Base-by-base conservation (phyloP, 2,797 vertebrate species). In the Danionella dracula region DNA sequence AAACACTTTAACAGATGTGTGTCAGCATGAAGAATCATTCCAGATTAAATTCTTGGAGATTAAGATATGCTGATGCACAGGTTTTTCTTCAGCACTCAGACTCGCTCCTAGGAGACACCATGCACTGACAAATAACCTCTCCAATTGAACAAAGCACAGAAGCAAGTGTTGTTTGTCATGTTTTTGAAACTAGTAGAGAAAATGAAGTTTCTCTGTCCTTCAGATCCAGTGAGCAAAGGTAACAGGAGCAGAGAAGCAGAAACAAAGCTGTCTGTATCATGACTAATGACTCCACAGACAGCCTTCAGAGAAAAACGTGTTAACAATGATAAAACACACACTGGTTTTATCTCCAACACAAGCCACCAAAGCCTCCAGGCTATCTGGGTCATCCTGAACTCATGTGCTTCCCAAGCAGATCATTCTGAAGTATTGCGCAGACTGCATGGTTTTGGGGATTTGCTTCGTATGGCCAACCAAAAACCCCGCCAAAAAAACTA, bases 1-100 rank as follows among this genome's bases (percentile, higher is more conserved):
- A 2, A 27, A 72, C 76, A 72, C n/a, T n/a, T 67, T 80, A 81
- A 82, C 78, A 81, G 84, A 85, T 86, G 83, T 80, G 76, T 80
- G 78, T 84, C 80, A 78, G 72, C 71, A 78, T 78, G 82, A 83
- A 77, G 81, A 85, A 84, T 88, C 88, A 90, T 89, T 86, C 81
- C 82, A 87, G 54, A 88, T 88, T 88, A 87, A 73, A 76, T 72
- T 83, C 76, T 75, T 66, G 74, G 76, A 80, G 85, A 86, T 86
- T 87, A 88, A 78, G 83, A 88, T 77, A 79, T 86, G 83, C 84
- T 88, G 86, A 88, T 88, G 84, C 84, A 80, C 80, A 84, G 80
- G 79, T 87, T 85, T 85, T 80, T 72, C 37, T 81, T 83, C 79
- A 85, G 78, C 84, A 87, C 74, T 84, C 82, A 77, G 76, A 79